phyloP scores from a whole-genome alignment of 2,113 vertebrate genomes.

The Oreochromis aureus region DNA sequence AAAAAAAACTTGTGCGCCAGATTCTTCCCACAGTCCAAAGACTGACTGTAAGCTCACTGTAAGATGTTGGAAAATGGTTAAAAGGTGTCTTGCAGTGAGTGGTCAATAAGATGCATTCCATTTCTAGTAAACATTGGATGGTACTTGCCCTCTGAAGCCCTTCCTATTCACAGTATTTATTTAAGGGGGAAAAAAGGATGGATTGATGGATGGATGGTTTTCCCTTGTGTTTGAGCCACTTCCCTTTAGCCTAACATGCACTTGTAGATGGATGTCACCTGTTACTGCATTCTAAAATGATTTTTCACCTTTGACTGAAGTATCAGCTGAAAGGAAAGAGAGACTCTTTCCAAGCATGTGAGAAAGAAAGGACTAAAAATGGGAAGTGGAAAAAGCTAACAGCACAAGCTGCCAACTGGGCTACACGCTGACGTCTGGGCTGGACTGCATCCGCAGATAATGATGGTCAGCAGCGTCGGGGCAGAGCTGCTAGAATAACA shows the following conservation, averaged over 20 bases:
- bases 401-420: slow-evolving; percentile 28
- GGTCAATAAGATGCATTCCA: background rate
- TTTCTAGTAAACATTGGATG: background rate
- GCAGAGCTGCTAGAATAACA: slow-evolving; percentile 37
- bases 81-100: background rate
- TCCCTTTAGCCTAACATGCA: background rate
- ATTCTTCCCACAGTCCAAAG: background rate
- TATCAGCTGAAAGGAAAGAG: background rate
- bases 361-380: slow-evolving; percentile 12
- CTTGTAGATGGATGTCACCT: background rate
- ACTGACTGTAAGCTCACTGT: background rate
- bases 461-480: slow-evolving; percentile 36
- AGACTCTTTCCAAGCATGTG: slow-evolving; percentile 1
- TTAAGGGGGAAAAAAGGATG: background rate
- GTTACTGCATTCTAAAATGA: background rate
- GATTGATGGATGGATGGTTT: background rate
- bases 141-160: background rate
- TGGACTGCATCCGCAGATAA: slow-evolving; percentile 58
- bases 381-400: slow-evolving; percentile 52
- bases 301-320: background rate
- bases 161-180: background rate
- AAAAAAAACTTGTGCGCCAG: background rate
- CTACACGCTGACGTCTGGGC: slow-evolving; percentile 13
- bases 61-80: background rate
- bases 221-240: background rate